A percentile compares a stretch with the other conserved stretches of the same genome.
Conservation (phyloP, 1,140 invertebrate species). For the Neotoxoptera formosana region DNA sequence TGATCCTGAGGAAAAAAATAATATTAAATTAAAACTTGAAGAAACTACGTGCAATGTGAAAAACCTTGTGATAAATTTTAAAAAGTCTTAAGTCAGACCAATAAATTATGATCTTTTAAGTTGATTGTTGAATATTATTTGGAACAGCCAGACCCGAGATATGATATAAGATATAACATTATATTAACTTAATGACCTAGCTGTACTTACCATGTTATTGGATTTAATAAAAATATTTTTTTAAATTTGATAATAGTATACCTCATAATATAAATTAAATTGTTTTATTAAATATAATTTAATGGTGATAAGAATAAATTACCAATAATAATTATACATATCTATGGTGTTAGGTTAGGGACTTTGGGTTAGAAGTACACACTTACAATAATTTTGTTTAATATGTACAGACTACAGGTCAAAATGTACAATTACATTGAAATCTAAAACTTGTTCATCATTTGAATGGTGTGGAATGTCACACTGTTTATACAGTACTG, state of each 20-base stretch:
- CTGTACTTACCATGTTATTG: background rate
- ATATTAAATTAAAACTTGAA: slow-evolving; percentile 64
- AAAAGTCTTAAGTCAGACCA: slow-evolving; percentile 61
- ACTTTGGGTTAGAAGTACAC: background rate
- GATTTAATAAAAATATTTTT: background rate
- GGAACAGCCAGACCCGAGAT: background rate
- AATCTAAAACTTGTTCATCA: background rate
- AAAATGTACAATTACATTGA: background rate
- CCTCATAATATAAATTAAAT: background rate
- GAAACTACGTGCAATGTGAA: slow-evolving; percentile 66
- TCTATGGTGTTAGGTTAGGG: background rate
- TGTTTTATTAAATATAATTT: background rate
- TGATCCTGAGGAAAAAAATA: slow-evolving; percentile 64
- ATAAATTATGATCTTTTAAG: background rate
- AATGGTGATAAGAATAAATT: background rate
- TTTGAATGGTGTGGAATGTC: background rate
- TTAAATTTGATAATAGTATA: background rate
- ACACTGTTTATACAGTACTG: background rate
- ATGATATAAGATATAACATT: background rate
- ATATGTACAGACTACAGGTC: background rate
- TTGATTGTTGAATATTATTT: background rate
- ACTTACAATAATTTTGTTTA: background rate
- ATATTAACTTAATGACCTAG: background rate
- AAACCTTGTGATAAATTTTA: slow-evolving; percentile 67
- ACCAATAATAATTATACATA: background rate